Percentiles rank a stretch among this genome's conserved stretches.
phyloP scores from a whole-genome alignment of 1,140 invertebrate genomes.

The Papilio dardanus region DNA sequence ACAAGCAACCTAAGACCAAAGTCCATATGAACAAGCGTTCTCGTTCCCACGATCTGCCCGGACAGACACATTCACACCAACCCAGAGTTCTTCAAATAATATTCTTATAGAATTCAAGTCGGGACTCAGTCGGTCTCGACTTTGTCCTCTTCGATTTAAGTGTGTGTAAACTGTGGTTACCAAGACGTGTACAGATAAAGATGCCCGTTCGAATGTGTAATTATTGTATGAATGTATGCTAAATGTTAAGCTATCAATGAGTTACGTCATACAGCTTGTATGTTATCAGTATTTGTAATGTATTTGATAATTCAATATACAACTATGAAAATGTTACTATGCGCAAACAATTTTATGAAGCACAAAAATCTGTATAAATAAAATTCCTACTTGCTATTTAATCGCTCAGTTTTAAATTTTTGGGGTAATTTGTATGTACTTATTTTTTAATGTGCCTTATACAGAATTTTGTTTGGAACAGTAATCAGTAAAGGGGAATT shows the following conservation, averaged over 20 bases:
- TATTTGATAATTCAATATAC: slow-evolving; percentile 34
- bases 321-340: not conserved
- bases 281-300: slow-evolving; percentile 15
- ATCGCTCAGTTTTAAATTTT: not conserved
- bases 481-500: not conserved
- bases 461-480: slow-evolving; percentile 20
- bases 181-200: slow-evolving; percentile 42
- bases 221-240: slow-evolving; percentile 28
- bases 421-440: slow-evolving; percentile 6
- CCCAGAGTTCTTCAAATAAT: slow-evolving; percentile 77
- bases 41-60: slow-evolving; percentile 79
- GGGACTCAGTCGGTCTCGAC: slow-evolving; percentile 50
- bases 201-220: slow-evolving; percentile 49
- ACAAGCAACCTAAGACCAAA: slow-evolving; percentile 61
- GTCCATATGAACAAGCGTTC: slow-evolving; percentile 67
- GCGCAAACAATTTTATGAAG: not conserved
- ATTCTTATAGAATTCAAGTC: slow-evolving; percentile 75
- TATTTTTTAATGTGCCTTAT: slow-evolving; percentile 30
- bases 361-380: not conserved
- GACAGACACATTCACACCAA: slow-evolving; percentile 75
- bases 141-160: slow-evolving; percentile 50
- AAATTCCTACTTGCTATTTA: not conserved
- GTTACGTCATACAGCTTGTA: not conserved
- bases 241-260: slow-evolving; percentile 18
- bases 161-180: slow-evolving; percentile 50